Evolutionary conservation across 2,888 invertebrate species (phyloP), one percentile per base, ranked within the genome.

Genomic region (Meteorus colon): DNA sequence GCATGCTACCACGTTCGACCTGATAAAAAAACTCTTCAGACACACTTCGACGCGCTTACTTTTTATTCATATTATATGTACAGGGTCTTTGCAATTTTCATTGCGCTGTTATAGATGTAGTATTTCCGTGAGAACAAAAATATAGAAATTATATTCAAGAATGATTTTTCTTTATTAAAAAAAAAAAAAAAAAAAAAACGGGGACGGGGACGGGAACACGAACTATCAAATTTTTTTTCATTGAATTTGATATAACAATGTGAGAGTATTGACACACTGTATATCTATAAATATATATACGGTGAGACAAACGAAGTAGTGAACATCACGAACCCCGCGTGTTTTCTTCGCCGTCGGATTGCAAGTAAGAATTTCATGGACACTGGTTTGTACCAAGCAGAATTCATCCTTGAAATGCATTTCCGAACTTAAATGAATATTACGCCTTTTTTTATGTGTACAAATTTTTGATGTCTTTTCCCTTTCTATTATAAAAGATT

Each of bases 281-380:
- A 0, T n/a, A 48, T 48, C 4, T 5, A 48, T n/a, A 55, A n/a
- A 19, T 19, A 55, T 55, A 55, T 55, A 19, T 55, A 24, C 48
- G 19, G 65, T 10, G 19, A 59, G 66, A 75, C 37, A 65, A 70
- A 27, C 41, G 27, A 48, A 34, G 27, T 41, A 31, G 24, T 16
- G 34, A 66, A 71, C 31, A 45, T 48, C n/a, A 41, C 41, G 75
- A 66, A 55, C 24, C 48, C 55, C 63, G 70, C 65, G 29, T 70
- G 67, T 31, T 72, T 72, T 72, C 67, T 59, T 72, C 67, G 65
- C 72, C 75, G 75, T 75, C 75, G 71, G 75, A 75, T 67, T 66
- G 72, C 75, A 67, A 67, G 75, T 72, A 72, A 75, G 60, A 72
- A 75, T 72, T 75, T 72, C 71, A 75, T 66, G 72, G 72, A 60